These are phyloP conservation scores for Ligdia adustata DNA, from an alignment of 2,888 invertebrate species.

Conservation along the genomic window DNA sequence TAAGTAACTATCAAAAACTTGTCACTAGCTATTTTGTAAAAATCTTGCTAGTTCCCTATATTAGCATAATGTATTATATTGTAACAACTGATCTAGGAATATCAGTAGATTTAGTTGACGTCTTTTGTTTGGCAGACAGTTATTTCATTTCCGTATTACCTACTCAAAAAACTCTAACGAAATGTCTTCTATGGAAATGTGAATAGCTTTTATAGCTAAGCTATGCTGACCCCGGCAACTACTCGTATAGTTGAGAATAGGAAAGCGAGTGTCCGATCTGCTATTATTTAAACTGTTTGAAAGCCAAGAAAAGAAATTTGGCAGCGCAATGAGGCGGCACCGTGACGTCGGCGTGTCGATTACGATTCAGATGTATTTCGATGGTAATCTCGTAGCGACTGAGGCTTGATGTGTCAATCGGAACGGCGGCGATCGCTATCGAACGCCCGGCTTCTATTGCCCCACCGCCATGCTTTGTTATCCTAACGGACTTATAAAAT, in stretches of 20 bases:
- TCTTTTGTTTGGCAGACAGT: neutral
- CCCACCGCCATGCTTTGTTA: constrained; percentile 78
- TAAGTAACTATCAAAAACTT: too few species aligned
- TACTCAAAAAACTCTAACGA: constrained; percentile 25
- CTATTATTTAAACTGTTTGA: constrained; percentile 22
- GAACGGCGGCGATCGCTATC: constrained; percentile 69
- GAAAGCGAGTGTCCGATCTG: constrained; percentile 7
- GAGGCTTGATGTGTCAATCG: constrained; percentile 81
- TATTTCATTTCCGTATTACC: too few species aligned
- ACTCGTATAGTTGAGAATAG: neutral
- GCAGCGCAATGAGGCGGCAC: constrained; percentile 57
- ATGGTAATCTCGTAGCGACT: constrained; percentile 70
- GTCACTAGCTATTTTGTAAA: too few species aligned
- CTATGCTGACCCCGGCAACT: too few species aligned
- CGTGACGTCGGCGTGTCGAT: constrained; percentile 73
- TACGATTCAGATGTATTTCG: constrained; percentile 71
- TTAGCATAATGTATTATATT: too few species aligned
- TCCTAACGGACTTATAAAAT: constrained; percentile 74
- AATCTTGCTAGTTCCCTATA: too few species aligned
- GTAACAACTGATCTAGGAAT: too few species aligned
- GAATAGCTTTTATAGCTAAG: too few species aligned
- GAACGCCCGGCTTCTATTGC: constrained; percentile 75
- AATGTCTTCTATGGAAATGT: too few species aligned
- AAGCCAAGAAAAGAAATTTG: constrained; percentile 52
- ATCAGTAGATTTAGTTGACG: neutral